Evolutionary conservation across 2,888 invertebrate genomes (phyloP).

Genomic region (Fabriciana adippe): DNA sequence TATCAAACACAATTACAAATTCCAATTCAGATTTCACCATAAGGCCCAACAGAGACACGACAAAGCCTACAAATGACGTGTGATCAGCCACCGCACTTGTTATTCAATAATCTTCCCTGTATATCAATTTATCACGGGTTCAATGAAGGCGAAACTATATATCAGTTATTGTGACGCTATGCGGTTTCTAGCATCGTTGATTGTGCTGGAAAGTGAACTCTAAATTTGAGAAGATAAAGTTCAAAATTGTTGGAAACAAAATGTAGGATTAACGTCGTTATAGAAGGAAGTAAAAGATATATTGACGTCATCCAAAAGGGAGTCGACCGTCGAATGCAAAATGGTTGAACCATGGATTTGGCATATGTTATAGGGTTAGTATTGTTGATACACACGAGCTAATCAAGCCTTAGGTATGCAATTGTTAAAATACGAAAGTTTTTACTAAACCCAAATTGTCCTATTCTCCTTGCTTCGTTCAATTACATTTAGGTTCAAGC

Average conservation of each 20-base stretch:
- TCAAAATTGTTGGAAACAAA: slow-evolving; percentile 14
- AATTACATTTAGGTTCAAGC: too few relatives aligned
- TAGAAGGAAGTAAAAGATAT: slow-evolving; percentile 53
- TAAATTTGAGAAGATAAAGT: not conserved
- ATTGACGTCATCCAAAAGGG: slow-evolving; percentile 81
- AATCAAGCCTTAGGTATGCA: not conserved
- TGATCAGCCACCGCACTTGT: slow-evolving; percentile 71
- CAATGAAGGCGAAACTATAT: slow-evolving; percentile 81
- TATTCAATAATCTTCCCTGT: slow-evolving; percentile 78
- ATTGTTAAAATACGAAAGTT: not conserved
- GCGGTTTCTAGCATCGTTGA: slow-evolving; percentile 48
- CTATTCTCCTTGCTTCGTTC: too few relatives aligned
- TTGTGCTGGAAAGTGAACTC: slow-evolving; percentile 28
- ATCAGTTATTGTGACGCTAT: slow-evolving; percentile 64
- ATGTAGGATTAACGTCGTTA: slow-evolving; percentile 44
- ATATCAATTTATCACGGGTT: slow-evolving; percentile 80
- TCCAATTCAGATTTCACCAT: slow-evolving; percentile 52
- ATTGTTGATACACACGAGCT: slow-evolving; percentile 58
- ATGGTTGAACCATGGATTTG: slow-evolving; percentile 80
- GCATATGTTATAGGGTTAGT: slow-evolving; percentile 80
- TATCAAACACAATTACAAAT: slow-evolving; percentile 49
- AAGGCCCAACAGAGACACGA: slow-evolving; percentile 45
- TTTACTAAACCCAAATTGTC: too few relatives aligned
- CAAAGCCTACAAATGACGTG: slow-evolving; percentile 56
- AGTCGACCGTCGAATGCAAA: slow-evolving; percentile 78